Base-by-base conservation (phyloP, 2,888 invertebrate genomes). In the Mesoligia furuncula region DNA sequence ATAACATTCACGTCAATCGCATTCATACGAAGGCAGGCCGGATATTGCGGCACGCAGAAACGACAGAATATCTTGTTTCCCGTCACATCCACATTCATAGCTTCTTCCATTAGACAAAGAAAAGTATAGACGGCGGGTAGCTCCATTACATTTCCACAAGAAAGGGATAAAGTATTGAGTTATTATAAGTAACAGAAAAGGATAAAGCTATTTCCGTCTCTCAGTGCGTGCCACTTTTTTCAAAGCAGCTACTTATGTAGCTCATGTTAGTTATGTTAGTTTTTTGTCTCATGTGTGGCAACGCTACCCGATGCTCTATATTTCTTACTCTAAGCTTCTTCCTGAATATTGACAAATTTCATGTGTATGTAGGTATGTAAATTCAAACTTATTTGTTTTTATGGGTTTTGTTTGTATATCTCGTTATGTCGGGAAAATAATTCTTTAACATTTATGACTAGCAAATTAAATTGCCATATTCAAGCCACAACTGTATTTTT, bases 21-120 rank as follows among this genome's bases (percentile, higher is more conserved):
- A 64, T 62, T 66, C 62, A 48, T 24, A 51, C 15, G 42, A 6
- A 27, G 65, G 9, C 48, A 67, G 61, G 62, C 61, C 75, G 79
- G 79, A 75, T 79, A 79, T 75, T 80, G 57, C 67, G 67, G 42
- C 42, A 48, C 39, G 67, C 4, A n/a, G 31, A 64, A 24, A 13
- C 80, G 79, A 79, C 75, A 68, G 68, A 51, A 79, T 79, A 64
- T 39, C 57, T 68, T 68, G 75, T 68, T 74, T 15, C 31, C 11
- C 39, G 27, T 79, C 45, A 66, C 74, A 20, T 75, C 48, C 57
- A 57, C 48, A 75, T 75, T 79, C 75, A 80, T 62, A 36, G 39
- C 75, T 27, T 74, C 39, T 64, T 48, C 51, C 27, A n/a, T n/a
- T n/a, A n/a, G n/a, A n/a, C n/a, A n/a, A n/a, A n/a, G n/a, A n/a